Percentiles rank a stretch among this genome's conserved stretches.
phyloP scores from a whole-genome alignment of 2,113 vertebrate species.

The Heteronetta atricapilla region DNA sequence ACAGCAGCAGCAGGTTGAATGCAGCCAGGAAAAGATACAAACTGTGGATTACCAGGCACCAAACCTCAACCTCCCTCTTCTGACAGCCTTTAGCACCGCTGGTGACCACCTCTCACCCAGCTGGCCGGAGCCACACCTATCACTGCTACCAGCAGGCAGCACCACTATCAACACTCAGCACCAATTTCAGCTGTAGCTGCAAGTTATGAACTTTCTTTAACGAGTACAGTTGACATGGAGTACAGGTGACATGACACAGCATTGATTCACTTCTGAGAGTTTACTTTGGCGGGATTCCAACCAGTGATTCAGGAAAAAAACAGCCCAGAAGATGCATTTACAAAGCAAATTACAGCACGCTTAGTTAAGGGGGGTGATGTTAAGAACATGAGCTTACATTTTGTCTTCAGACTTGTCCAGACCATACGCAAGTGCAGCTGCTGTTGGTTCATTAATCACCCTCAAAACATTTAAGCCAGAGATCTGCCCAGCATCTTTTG shows the following conservation, averaged over 20 bases:
- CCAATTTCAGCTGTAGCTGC: background rate
- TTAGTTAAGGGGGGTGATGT: background rate
- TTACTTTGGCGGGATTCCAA: background rate
- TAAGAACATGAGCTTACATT: constrained; percentile 80
- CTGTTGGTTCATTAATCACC: constrained; percentile 97
- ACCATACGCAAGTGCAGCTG: constrained; percentile 96
- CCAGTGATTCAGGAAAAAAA: background rate
- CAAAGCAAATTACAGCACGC: background rate
- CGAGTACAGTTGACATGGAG: background rate
- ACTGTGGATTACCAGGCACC: too few species aligned
- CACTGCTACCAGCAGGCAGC: background rate
- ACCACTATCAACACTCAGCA: too few species aligned
- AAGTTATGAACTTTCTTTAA: background rate
- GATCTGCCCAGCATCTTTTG: constrained; percentile 97
- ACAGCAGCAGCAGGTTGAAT: background rate
- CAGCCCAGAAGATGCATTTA: background rate
- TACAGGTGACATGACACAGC: background rate
- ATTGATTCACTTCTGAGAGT: background rate
- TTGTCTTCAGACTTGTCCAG: constrained; percentile 98
- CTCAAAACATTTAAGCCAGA: constrained; percentile 94
- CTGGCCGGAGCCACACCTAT: background rate
- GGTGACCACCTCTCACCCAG: background rate
- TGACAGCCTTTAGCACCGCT: background rate
- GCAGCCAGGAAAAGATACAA: background rate
- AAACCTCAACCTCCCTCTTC: background rate